A percentile compares a stretch with the other conserved stretches of the same genome.
Conservation (phyloP, 2,797 vertebrate species). For the Arctocebus calabarensis region DNA sequence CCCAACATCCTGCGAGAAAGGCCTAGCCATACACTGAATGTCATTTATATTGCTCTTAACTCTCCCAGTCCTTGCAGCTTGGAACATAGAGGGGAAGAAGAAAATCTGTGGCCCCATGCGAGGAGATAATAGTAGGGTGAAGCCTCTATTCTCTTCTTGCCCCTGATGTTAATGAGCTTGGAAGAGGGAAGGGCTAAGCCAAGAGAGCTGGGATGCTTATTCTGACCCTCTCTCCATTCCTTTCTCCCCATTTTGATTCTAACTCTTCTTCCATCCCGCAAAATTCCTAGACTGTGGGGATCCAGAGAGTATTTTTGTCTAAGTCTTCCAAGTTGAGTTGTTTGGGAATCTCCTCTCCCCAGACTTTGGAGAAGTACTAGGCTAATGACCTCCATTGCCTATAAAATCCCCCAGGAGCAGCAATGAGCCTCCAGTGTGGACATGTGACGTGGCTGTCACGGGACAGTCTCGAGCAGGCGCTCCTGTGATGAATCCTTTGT, state of each 20-base stretch:
- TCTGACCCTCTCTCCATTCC: not conserved
- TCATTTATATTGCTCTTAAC: too few relatives aligned
- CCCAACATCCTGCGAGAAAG: not conserved
- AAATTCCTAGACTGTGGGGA: not conserved
- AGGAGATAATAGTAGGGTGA: not conserved
- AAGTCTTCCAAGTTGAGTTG: not conserved
- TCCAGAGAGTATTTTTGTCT: not conserved
- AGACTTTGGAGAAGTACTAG: not conserved
- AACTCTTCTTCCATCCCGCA: not conserved
- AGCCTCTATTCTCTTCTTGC: not conserved
- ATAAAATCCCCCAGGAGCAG: too few relatives aligned
- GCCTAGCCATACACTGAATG: not conserved
- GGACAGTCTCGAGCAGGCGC: not conserved
- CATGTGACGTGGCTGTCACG: not conserved
- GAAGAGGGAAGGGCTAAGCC: not conserved
- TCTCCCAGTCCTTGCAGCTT: not conserved
- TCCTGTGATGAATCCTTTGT: not conserved
- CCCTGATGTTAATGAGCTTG: not conserved
- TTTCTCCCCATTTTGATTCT: not conserved
- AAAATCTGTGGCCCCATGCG: not conserved
- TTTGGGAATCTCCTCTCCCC: not conserved
- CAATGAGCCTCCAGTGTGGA: not conserved
- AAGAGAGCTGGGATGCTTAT: not conserved
- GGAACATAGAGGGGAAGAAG: not conserved
- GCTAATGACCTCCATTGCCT: not conserved